Base-by-base conservation (phyloP, 1,140 invertebrate genomes). In the Paracyclopina nana region DNA sequence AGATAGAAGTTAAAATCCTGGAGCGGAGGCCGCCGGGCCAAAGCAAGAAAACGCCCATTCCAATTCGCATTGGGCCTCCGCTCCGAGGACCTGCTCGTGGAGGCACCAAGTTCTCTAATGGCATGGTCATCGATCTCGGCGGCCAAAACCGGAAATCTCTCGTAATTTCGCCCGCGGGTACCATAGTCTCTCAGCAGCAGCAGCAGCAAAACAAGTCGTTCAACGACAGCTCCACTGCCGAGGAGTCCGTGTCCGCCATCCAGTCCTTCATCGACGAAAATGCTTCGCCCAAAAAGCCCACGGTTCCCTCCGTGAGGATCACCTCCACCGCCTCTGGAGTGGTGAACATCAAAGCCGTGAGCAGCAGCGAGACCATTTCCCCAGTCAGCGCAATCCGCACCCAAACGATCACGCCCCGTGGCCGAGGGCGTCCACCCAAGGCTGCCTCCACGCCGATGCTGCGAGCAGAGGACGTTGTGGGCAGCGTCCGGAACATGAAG, bases 181-280 rank as follows among this genome's bases (percentile, higher is more conserved):
- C n/a, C n/a, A n/a, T n/a, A n/a, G n/a, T n/a, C n/a, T n/a, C n/a
- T n/a, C n/a, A n/a, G n/a, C n/a, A 38, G 34, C 34, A n/a, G 34
- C 34, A n/a, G n/a, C 14, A 38, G 9, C 34, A n/a, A 3, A 38
- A 16, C 34, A 38, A 38, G 8, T 38, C 20, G 34, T 16, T 20
- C n/a, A n/a, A n/a, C 34, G 34, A n/a, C 34, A 8, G n/a, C 4
- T 38, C 34, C 20, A n/a, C 16, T 14, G 14, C 16, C 16, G 42
- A 44, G 12, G 42, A 48, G 14, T 48, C 45, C n/a, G 24, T 48
- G 26, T 28, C 25, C n/a, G 24, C 28, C 16, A 48, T 48, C 6
- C 25, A 48, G 25, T 48, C 28, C n/a, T 48, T 48, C 14, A 22
- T 48, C n/a, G 24, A 48, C n/a, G 25, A 16, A 25, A 14, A 22